Evolutionary conservation across 2,113 vertebrate species (phyloP).

Genomic region (Coptodon rendalli): DNA sequence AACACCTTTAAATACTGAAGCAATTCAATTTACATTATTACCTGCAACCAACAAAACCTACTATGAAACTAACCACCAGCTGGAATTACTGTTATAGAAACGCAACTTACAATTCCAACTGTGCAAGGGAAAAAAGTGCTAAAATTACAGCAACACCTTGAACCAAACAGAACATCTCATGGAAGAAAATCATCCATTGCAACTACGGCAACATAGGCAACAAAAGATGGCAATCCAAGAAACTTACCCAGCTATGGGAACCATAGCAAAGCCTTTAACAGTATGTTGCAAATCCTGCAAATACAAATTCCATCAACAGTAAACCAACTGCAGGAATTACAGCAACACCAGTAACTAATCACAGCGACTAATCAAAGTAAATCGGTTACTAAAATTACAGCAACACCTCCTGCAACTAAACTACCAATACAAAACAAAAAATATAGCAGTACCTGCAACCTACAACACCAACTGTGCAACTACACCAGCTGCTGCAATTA

Average conservation of each 20-base stretch:
- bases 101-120: rapidly evolving
- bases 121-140: not conserved
- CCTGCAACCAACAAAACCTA: not conserved
- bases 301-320: not conserved
- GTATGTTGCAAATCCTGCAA: not conserved
- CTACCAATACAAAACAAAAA: not conserved
- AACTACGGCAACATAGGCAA: not conserved
- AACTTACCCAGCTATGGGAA: not conserved
- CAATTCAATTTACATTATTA: not conserved
- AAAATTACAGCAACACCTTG: not conserved
- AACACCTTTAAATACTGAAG: not conserved
- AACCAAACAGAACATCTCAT: not conserved
- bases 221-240: not conserved
- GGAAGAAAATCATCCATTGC: not conserved
- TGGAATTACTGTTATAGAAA: not conserved
- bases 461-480: not conserved
- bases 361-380: not conserved
- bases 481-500: not conserved
- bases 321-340: not conserved
- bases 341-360: not conserved
- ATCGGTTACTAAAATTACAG: not conserved
- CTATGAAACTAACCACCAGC: not conserved
- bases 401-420: not conserved
- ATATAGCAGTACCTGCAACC: not conserved
- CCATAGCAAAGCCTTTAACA: not conserved